Evolutionary conservation across 1,140 invertebrate genomes (phyloP).

Genomic region (Panagrolaimus sp.): DNA sequence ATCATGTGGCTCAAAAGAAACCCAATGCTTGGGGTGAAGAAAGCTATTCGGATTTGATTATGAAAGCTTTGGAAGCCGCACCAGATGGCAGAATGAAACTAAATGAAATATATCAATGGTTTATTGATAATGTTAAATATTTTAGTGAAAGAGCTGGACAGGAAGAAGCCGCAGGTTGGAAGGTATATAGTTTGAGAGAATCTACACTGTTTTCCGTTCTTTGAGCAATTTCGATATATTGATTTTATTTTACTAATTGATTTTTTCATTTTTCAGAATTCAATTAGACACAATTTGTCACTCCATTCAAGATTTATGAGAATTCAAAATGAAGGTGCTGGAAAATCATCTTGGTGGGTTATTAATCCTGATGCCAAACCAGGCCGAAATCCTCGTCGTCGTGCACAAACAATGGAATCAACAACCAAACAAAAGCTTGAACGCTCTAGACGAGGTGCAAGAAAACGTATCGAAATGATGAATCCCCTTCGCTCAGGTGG

Average conservation of each 20-base stretch:
- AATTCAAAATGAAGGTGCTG: slow-evolving; percentile 97
- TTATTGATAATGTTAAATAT: slow-evolving; percentile 56
- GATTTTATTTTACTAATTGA: background rate
- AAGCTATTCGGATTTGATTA: slow-evolving; percentile 56
- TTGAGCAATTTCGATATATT: background rate
- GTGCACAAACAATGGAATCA: slow-evolving; percentile 52
- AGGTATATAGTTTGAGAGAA: slow-evolving; percentile 36
- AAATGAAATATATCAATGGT: slow-evolving; percentile 59
- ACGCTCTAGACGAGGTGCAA: slow-evolving; percentile 53
- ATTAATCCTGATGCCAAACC: slow-evolving; percentile 85
- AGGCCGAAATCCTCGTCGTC: slow-evolving; percentile 54
- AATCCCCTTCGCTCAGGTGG: slow-evolving; percentile 1
- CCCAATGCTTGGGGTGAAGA: slow-evolving; percentile 59
- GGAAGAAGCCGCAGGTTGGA: slow-evolving; percentile 58
- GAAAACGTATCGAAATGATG: slow-evolving; percentile 51
- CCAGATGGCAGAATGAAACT: slow-evolving; percentile 53
- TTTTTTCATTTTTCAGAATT: slow-evolving; percentile 76
- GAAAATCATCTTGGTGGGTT: slow-evolving; percentile 99
- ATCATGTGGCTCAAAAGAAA: slow-evolving; percentile 46
- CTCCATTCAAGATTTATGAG: slow-evolving; percentile 98
- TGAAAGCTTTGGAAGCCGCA: slow-evolving; percentile 43
- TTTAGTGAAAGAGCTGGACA: slow-evolving; percentile 54
- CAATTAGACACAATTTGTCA: slow-evolving; percentile 96
- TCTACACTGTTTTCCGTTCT: slow-evolving; percentile 1
- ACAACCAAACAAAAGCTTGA: slow-evolving; percentile 48